Percentiles rank a stretch among this genome's conserved stretches.
phyloP scores from a whole-genome alignment of 2,888 invertebrate genomes.

The Platycnemis pennipes region DNA sequence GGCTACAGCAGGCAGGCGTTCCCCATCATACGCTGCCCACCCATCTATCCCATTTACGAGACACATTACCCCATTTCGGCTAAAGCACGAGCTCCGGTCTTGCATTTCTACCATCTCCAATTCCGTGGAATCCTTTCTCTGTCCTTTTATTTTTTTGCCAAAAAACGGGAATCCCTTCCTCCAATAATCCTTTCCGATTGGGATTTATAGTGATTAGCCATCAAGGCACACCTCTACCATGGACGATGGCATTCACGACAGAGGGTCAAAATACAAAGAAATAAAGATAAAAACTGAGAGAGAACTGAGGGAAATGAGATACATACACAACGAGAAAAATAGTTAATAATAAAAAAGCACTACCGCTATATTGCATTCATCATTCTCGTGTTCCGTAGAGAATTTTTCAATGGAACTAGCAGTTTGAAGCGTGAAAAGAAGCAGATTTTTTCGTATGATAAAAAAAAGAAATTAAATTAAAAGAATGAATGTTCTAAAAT shows the following conservation, averaged over 20 bases:
- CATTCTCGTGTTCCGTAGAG: too few relatives aligned
- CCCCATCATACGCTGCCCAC: not conserved
- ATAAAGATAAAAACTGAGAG: not conserved
- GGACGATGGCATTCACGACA: not conserved
- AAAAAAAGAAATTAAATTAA: too few relatives aligned
- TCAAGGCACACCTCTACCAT: not conserved
- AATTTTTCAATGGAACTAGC: too few relatives aligned
- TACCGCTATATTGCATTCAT: too few relatives aligned
- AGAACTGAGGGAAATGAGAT: not conserved
- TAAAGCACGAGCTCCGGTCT: not conserved
- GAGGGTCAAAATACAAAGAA: too few relatives aligned
- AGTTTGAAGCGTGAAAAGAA: too few relatives aligned
- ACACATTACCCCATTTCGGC: not conserved
- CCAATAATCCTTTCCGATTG: not conserved
- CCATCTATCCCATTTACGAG: not conserved
- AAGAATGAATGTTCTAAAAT: not conserved
- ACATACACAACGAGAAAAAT: not conserved
- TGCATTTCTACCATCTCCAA: not conserved
- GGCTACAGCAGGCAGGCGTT: not conserved
- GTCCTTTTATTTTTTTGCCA: not conserved
- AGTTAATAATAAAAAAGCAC: not conserved
- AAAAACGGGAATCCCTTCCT: not conserved
- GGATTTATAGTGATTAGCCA: slow-evolving; percentile 31
- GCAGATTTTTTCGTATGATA: too few relatives aligned
- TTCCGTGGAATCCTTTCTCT: not conserved